Conservation (phyloP, 2,797 vertebrate genomes). For the Enteromius thamalakanensis region DNA sequence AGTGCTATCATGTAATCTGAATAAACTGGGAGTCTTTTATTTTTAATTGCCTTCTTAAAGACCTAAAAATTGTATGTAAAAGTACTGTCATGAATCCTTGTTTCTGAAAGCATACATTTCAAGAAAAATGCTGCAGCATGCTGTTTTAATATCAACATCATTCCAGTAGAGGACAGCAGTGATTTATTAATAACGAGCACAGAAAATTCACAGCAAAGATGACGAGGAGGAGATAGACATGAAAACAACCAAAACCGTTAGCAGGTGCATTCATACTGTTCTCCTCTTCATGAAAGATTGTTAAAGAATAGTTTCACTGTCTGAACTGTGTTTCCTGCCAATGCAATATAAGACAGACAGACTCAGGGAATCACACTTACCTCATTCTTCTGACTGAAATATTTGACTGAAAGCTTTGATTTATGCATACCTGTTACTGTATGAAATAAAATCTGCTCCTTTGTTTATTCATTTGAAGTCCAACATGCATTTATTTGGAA, state of each 20-base stretch:
- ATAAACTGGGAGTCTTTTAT: background rate
- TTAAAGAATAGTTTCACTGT: background rate
- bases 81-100: background rate
- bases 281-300: background rate
- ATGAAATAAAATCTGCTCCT: background rate
- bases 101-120: background rate
- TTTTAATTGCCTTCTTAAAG: background rate
- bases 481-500: background rate
- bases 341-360: background rate
- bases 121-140: background rate
- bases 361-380: background rate
- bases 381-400: background rate
- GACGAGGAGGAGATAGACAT: background rate
- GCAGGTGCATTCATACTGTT: background rate
- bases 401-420: background rate
- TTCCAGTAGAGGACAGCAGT: conserved; percentile 5
- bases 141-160: background rate
- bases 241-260: no score
- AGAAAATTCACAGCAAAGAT: background rate
- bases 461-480: background rate
- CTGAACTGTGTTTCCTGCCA: no score
- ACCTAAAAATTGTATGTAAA: background rate
- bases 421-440: background rate
- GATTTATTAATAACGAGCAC: background rate
- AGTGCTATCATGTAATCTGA: background rate